These are phyloP conservation scores for Ophiodon elongatus DNA, from an alignment of 2,113 vertebrate genomes.

Conservation along the genomic window DNA sequence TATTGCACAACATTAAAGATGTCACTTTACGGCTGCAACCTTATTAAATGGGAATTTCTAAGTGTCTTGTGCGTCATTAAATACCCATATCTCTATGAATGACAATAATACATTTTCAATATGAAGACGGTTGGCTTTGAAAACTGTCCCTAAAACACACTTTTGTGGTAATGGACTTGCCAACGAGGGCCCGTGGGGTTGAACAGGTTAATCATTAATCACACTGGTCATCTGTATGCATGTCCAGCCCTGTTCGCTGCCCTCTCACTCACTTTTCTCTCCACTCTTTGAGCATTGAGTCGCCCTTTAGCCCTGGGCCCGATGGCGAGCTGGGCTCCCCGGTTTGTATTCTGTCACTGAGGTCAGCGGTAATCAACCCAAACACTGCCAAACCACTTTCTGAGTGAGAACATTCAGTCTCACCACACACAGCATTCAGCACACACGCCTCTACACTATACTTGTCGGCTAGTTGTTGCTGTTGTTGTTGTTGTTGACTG, in stretches of 20 bases:
- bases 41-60: neutral
- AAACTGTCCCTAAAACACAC: neutral
- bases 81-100: neutral
- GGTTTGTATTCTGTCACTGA: neutral
- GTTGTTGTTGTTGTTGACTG: slow-evolving; percentile 13
- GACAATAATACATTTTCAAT: neutral
- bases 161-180: neutral
- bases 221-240: slow-evolving; percentile 56
- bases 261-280: slow-evolving; percentile 29
- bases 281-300: neutral
- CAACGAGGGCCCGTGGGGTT: slow-evolving; percentile 5
- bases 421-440: slow-evolving; percentile 11
- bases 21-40: neutral
- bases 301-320: neutral
- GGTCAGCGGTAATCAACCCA: slow-evolving; percentile 39
- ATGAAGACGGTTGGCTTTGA: neutral
- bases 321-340: slow-evolving; percentile 7
- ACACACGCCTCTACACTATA: neutral
- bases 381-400: slow-evolving; percentile 15
- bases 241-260: slow-evolving; percentile 52
- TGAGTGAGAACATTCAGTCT: neutral
- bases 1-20: neutral
- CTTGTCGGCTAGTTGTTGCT: neutral
- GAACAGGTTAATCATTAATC: slow-evolving; percentile 58
- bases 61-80: neutral